phyloP scores from a whole-genome alignment of 2,113 vertebrate genomes.

The Fulmarus glacialis region DNA sequence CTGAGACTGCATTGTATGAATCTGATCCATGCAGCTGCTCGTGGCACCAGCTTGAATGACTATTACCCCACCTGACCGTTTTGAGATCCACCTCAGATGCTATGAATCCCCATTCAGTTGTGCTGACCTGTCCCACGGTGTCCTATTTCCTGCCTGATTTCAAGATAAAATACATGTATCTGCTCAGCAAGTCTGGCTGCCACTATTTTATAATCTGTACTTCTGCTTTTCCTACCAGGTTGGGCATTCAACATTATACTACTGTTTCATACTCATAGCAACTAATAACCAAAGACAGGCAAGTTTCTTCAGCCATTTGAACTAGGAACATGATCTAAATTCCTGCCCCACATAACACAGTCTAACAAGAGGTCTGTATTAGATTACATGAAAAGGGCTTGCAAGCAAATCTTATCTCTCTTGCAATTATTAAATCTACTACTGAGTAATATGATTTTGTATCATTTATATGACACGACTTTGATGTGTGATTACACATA shows the following conservation, averaged over 20 bases:
- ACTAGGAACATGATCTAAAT: neutral
- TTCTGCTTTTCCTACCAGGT: neutral
- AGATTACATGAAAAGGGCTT: neutral
- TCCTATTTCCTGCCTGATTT: neutral
- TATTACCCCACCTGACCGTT: fast-evolving
- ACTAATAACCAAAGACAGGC: neutral
- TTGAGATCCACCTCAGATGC: neutral
- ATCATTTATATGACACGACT: neutral
- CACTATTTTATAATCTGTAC: neutral
- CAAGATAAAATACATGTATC: fast-evolving
- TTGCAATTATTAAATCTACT: constrained; percentile 1
- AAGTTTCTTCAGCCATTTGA: neutral
- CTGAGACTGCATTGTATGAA: neutral
- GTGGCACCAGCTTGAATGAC: neutral
- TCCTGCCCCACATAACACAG: neutral
- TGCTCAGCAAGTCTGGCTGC: neutral
- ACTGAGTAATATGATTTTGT: neutral
- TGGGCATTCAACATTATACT: neutral
- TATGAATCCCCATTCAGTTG: fast-evolving
- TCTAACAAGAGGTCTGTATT: neutral
- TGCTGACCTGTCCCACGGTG: neutral
- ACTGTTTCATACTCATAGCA: neutral
- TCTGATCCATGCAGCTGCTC: neutral
- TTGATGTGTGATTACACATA: neutral
- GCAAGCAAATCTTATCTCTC: neutral